Evolutionary conservation across 2,113 vertebrate species (phyloP).

Genomic region (Psophia crepitans): DNA sequence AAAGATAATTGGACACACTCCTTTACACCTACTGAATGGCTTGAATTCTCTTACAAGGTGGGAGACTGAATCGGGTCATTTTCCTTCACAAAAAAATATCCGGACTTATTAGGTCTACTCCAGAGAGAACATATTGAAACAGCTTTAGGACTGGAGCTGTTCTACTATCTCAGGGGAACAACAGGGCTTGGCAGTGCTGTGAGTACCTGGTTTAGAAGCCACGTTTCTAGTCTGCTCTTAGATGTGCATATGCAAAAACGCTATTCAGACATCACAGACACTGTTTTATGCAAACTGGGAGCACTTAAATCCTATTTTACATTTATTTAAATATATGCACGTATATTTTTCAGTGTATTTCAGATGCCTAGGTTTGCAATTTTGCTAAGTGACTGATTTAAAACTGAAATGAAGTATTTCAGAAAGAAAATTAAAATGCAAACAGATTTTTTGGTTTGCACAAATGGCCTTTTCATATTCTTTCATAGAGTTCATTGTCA

Average conservation of each 20-base stretch:
- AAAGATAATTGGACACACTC: fast-evolving
- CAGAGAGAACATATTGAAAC: not conserved
- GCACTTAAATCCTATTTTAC: not conserved
- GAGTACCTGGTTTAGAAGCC: not conserved
- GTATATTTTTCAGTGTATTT: not conserved
- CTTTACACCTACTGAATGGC: not conserved
- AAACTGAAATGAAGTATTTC: not conserved
- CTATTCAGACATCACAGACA: not conserved
- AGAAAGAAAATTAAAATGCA: not conserved
- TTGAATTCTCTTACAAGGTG: not conserved
- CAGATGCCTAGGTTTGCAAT: not conserved
- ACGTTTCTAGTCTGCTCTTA: not conserved
- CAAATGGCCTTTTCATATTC: not conserved
- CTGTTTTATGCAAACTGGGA: not conserved
- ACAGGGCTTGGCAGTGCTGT: not conserved
- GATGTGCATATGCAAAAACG: not conserved
- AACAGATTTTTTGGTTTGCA: not conserved
- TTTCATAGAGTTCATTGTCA: not conserved
- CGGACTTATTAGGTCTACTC: not conserved
- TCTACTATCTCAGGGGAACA: fast-evolving
- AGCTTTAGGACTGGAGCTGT: not conserved
- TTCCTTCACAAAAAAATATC: not conserved
- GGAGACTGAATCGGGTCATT: not conserved
- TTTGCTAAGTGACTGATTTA: not conserved
- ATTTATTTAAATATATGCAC: not conserved